phyloP scores from a whole-genome alignment of 2,888 invertebrate species.

The Periphyllus acericola region DNA sequence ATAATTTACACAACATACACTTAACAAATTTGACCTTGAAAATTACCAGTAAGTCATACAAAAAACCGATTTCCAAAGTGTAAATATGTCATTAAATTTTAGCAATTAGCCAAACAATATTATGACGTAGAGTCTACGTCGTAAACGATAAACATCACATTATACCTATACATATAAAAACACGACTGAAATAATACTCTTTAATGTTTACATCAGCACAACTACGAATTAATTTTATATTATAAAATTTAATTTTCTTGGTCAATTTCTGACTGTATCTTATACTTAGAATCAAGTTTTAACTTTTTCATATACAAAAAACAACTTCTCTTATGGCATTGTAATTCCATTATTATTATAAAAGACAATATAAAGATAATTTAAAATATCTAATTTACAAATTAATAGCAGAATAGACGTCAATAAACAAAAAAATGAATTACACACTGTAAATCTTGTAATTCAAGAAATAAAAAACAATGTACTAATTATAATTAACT shows the following conservation, averaged over 20 bases:
- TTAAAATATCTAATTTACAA: too few species aligned
- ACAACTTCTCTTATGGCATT: not conserved
- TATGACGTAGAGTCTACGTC: not conserved
- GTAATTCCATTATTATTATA: not conserved
- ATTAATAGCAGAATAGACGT: not conserved
- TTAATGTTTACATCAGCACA: not conserved
- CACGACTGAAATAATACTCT: not conserved
- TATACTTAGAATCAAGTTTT: not conserved
- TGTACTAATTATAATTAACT: too few species aligned
- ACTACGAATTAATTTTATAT: not conserved
- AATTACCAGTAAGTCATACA: not conserved
- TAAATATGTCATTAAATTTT: slow-evolving; percentile 9
- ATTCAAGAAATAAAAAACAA: too few species aligned
- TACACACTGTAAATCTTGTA: too few species aligned
- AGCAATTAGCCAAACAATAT: slow-evolving; percentile 19
- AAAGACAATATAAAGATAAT: not conserved
- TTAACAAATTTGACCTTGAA: slow-evolving; percentile 27
- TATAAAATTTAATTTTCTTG: not conserved
- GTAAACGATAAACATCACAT: not conserved
- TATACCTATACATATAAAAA: not conserved
- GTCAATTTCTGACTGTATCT: not conserved
- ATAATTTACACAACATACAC: not conserved
- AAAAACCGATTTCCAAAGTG: slow-evolving; percentile 37
- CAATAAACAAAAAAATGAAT: too few species aligned
- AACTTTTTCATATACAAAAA: not conserved